Evolutionary conservation across 2,797 vertebrate species (phyloP), one percentile per base, ranked within the genome.

Genomic region (Sebastes cheni): DNA sequence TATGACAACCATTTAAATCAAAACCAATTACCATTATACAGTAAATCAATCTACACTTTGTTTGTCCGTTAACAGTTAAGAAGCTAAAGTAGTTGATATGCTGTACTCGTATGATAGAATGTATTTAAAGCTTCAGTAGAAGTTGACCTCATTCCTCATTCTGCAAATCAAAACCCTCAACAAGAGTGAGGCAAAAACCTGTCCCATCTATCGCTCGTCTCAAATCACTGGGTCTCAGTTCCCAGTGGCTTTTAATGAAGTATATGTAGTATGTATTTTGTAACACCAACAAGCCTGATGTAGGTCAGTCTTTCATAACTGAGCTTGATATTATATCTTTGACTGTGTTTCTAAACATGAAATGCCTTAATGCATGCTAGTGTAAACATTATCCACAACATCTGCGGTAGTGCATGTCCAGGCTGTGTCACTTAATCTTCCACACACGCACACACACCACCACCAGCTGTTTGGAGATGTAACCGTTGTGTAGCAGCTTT

Each of bases 291-390:
- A 4, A 30, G 3, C 34, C 59, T 64, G 42, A 50, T 42, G n/a
- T 55, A 29, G 55, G 22, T 54, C 52, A 58, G 29, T 23, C 30
- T 8, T 66, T 67, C 2, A 54, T 46, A 32, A 12, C 52, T 75
- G 58, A 84, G 69, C n/a, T 42, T 52, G 11, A 54, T 67, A 12
- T 79, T 50, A 22, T 55, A 22, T 82, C 13, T 54, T 56, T 56
- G 11, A 13, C 52, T 84, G 23, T 79, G 30, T 69, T 75, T 82
- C 4, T 71, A 36, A 79, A 85, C 59, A 79, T 84, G 36, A 82
- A 69, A 87, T 84, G 84, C 91, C 90, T 94, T 90, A 88, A 86
- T 82, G 61, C 77, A 73, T 76, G 82, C 39, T 72, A 56, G 34
- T 72, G 10, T 18, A 29, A 66, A 18, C 18, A 22, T 27, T 59